Conservation (phyloP, 2,888 invertebrate species). For the Cheilosia scutellata region DNA sequence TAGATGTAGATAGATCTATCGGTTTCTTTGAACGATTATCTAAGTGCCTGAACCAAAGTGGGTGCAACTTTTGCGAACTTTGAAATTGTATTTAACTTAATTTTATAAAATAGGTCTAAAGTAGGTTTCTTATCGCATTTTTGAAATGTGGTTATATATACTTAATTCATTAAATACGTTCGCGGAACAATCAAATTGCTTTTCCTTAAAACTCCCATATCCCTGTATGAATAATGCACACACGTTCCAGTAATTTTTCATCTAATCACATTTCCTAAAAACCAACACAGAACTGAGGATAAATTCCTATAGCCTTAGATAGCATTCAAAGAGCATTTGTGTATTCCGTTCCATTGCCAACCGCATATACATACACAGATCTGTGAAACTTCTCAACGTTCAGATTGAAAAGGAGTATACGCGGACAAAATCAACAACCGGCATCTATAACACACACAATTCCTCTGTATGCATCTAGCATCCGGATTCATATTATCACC, state of each 20-base stretch:
- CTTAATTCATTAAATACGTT: no score
- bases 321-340: conserved; percentile 54
- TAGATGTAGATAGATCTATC: no score
- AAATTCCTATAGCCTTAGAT: conserved; percentile 51
- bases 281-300: conserved; percentile 45
- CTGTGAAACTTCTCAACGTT: conserved; percentile 37
- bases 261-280: conserved; percentile 58
- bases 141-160: no score
- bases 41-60: no score
- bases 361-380: conserved; percentile 52
- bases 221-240: conserved; percentile 32
- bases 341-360: conserved; percentile 66
- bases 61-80: no score
- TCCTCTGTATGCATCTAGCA: conserved; percentile 59
- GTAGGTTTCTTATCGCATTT: no score
- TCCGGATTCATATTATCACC: conserved; percentile 58
- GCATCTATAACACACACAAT: conserved; percentile 39
- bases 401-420: conserved; percentile 71
- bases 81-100: no score
- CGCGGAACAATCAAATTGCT: neutral
- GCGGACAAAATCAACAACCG: conserved; percentile 69
- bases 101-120: no score
- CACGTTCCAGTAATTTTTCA: conserved; percentile 67
- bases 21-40: no score
- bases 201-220: conserved; percentile 1